These are phyloP conservation scores for Pycnonotus jocosus DNA, from an alignment of 2,113 vertebrate genomes.

Conservation along the genomic window DNA sequence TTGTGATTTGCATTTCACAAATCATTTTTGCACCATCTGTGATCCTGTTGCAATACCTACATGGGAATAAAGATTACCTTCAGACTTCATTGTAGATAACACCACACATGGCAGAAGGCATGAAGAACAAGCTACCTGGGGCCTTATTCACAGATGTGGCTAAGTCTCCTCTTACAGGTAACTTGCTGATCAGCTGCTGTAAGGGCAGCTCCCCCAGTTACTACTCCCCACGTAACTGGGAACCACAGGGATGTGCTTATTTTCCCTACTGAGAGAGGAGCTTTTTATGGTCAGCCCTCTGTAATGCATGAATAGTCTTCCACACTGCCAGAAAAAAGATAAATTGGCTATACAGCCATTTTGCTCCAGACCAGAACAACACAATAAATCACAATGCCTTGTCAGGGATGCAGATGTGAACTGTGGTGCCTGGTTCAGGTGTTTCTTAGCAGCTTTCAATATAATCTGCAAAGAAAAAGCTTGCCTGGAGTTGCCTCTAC, in stretches of 20 bases:
- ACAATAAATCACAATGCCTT: background rate
- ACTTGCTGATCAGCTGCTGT: background rate
- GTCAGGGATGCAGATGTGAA: background rate
- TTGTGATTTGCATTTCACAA: background rate
- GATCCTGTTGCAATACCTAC: background rate
- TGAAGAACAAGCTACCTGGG: background rate
- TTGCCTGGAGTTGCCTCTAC: background rate
- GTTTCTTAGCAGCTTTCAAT: background rate
- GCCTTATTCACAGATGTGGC: background rate
- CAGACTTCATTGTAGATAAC: background rate
- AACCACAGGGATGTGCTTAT: background rate
- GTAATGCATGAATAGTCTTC: background rate
- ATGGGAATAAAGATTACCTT: background rate
- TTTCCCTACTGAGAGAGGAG: background rate
- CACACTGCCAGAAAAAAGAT: background rate
- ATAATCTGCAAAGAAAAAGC: background rate
- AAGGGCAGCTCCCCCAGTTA: background rate
- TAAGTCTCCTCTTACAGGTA: background rate
- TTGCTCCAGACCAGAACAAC: background rate
- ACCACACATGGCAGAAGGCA: background rate
- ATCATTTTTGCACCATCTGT: background rate
- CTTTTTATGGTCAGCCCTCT: background rate
- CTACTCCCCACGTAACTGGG: background rate
- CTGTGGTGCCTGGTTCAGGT: background rate
- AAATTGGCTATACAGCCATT: background rate